phyloP scores from a whole-genome alignment of 2,888 invertebrate species.

The Chesias legatella region DNA sequence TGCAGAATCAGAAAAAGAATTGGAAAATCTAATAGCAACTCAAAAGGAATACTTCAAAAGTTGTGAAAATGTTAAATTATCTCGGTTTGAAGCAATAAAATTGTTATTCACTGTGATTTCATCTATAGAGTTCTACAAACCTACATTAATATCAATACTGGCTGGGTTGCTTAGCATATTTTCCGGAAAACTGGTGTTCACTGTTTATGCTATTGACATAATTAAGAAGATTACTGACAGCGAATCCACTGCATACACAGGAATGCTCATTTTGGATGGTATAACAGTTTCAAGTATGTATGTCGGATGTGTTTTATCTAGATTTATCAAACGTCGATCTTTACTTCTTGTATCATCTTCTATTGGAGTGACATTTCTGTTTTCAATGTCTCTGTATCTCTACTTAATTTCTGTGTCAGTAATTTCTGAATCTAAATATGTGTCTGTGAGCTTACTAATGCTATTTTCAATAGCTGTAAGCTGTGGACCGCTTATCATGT shows the following conservation, averaged over 20 bases:
- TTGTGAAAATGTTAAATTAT: no score
- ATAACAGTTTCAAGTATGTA: slow-evolving; percentile 42
- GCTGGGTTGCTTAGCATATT: slow-evolving; percentile 27
- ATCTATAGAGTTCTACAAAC: slow-evolving; percentile 1
- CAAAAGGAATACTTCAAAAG: slow-evolving; percentile 7
- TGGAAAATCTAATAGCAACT: slow-evolving; percentile 30
- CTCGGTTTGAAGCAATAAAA: no score
- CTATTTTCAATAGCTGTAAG: slow-evolving; percentile 34
- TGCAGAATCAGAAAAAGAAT: slow-evolving; percentile 32
- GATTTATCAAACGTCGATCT: slow-evolving; percentile 29
- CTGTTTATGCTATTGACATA: slow-evolving; percentile 41
- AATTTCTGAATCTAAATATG: background rate
- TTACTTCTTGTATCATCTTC: slow-evolving; percentile 30
- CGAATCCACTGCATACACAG: slow-evolving; percentile 36
- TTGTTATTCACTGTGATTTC: background rate
- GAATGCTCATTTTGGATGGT: slow-evolving; percentile 45
- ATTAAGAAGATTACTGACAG: slow-evolving; percentile 38
- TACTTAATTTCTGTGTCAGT: slow-evolving; percentile 25
- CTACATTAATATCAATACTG: slow-evolving; percentile 1
- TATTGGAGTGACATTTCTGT: slow-evolving; percentile 28
- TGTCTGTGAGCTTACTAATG: slow-evolving; percentile 24
- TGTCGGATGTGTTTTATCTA: slow-evolving; percentile 27
- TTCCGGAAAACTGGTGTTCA: slow-evolving; percentile 39
- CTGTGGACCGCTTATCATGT: slow-evolving; percentile 35
- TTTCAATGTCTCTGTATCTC: slow-evolving; percentile 29